These are phyloP conservation scores for Myotis vivesi DNA, from an alignment of 2,797 vertebrate species.

Conservation along the genomic window DNA sequence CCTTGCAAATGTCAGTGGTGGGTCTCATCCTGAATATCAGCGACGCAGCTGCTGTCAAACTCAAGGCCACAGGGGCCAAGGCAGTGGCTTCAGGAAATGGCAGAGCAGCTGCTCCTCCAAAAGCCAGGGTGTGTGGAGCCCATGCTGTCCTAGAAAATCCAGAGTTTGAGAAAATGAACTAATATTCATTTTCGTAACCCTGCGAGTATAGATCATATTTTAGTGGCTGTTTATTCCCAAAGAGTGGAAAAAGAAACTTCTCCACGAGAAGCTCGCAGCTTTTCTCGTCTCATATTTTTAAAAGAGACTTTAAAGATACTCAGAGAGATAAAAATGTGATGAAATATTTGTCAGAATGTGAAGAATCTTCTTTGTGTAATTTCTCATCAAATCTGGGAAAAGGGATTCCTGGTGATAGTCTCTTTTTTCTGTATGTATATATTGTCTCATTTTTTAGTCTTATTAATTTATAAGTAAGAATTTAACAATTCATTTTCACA, in stretches of 20 bases:
- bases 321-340: background rate
- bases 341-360: background rate
- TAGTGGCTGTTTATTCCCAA: background rate
- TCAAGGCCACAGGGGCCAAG: background rate
- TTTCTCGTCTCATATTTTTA: background rate
- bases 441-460: background rate
- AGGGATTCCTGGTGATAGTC: background rate
- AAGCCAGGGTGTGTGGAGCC: background rate
- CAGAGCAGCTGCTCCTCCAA: background rate
- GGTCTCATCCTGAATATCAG: background rate
- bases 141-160: background rate
- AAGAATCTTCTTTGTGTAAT: background rate
- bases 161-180: background rate
- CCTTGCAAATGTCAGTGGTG: background rate
- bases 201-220: background rate
- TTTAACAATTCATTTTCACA: background rate
- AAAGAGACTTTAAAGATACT: background rate
- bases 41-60: background rate
- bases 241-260: background rate
- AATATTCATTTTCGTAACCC: background rate
- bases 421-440: background rate
- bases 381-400: background rate
- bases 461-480: background rate
- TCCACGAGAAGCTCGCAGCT: background rate
- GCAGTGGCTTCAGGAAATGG: background rate